Evolutionary conservation across 2,888 invertebrate species (phyloP).

Genomic region (Drosophila buzzatii): DNA sequence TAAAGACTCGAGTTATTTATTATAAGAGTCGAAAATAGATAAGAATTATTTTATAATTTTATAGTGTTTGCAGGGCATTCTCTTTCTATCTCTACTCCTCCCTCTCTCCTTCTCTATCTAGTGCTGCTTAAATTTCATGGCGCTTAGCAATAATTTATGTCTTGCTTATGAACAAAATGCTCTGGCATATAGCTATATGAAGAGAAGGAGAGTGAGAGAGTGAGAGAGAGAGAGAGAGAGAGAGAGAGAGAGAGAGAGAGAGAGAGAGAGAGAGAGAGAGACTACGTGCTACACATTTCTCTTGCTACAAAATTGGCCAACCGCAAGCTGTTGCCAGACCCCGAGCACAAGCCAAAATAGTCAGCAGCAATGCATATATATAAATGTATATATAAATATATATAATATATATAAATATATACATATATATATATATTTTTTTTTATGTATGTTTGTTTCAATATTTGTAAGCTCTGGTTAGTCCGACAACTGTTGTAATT

Average conservation of each 20-base stretch:
- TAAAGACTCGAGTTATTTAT: background rate
- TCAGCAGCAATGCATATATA: slow-evolving; percentile 40
- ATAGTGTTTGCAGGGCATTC: background rate
- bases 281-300: slow-evolving; percentile 14
- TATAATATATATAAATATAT: background rate
- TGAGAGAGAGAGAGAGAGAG: background rate
- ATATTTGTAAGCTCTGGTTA: slow-evolving; percentile 70
- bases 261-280: background rate
- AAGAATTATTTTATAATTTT: background rate
- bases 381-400: slow-evolving; percentile 32
- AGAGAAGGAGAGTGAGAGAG: too few relatives aligned
- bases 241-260: background rate
- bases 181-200: background rate
- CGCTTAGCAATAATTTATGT: slow-evolving; percentile 61
- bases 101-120: background rate
- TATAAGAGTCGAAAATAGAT: background rate
- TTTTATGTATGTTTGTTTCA: slow-evolving; percentile 44
- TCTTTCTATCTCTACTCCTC: background rate
- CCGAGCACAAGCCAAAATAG: background rate
- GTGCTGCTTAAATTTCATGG: background rate
- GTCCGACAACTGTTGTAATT: slow-evolving; percentile 69
- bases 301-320: slow-evolving; percentile 28
- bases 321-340: slow-evolving; percentile 66
- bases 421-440: background rate
- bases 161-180: slow-evolving; percentile 29